A percentile compares a stretch with the other conserved stretches of the same genome.
phyloP scores from a whole-genome alignment of 2,888 invertebrate species.

The Brassicogethes aeneus region DNA sequence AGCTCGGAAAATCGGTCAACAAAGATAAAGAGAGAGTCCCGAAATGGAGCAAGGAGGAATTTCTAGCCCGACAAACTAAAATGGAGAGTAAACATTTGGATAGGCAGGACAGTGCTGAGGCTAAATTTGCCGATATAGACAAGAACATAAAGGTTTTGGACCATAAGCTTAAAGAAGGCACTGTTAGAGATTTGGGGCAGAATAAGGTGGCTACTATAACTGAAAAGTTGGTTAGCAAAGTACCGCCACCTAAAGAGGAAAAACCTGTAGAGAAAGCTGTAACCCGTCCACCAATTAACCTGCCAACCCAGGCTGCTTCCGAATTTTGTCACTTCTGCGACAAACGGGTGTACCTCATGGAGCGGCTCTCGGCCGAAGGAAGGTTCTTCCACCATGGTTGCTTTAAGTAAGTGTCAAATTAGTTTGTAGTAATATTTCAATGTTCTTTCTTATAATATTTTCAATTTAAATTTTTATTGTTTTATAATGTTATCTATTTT shows the following conservation, averaged over 20 bases:
- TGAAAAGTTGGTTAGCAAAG: conserved; percentile 57
- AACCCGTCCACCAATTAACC: conserved; percentile 49
- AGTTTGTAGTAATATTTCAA: no score
- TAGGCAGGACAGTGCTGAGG: conserved; percentile 48
- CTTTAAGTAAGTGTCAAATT: conserved; percentile 47
- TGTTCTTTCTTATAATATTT: no score
- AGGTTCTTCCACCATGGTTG: conserved; percentile 87
- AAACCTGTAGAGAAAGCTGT: conserved; percentile 43
- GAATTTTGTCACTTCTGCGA: conserved; percentile 83
- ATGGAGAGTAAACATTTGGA: conserved; percentile 58
- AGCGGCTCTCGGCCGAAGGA: conserved; percentile 82
- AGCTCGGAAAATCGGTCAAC: conserved; percentile 53
- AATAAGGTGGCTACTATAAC: conserved; percentile 83
- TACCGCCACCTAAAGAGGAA: conserved; percentile 21
- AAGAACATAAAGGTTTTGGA: conserved; percentile 61
- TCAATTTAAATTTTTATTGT: no score
- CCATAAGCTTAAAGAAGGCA: conserved; percentile 70
- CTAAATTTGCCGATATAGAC: conserved; percentile 65
- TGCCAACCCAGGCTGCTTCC: conserved; percentile 58
- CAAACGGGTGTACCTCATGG: conserved; percentile 88
- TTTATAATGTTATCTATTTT: not conserved
- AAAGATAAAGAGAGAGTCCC: conserved; percentile 65
- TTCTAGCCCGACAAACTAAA: conserved; percentile 59
- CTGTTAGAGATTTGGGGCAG: conserved; percentile 54
- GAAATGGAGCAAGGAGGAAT: conserved; percentile 84